phyloP scores from a whole-genome alignment of 2,888 invertebrate species.

The Stegophylla sp. region DNA sequence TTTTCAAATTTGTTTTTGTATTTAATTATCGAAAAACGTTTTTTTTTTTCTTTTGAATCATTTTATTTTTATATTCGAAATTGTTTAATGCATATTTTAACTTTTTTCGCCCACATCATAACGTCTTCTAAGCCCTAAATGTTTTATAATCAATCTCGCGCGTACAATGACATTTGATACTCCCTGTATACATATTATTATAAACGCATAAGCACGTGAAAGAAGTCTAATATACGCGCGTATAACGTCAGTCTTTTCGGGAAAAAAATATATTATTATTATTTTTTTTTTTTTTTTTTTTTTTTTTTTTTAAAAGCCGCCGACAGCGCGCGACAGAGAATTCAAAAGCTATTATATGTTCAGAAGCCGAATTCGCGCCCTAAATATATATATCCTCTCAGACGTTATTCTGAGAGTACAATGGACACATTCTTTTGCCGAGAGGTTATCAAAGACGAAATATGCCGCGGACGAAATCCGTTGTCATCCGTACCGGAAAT shows the following conservation, averaged over 20 bases:
- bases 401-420: constrained; percentile 45
- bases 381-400: constrained; percentile 39
- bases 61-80: too few species aligned
- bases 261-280: constrained; percentile 46
- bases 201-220: constrained; percentile 1
- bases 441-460: constrained; percentile 55
- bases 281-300: too few species aligned
- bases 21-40: too few species aligned
- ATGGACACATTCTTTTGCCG: constrained; percentile 39
- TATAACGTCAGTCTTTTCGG: constrained; percentile 43
- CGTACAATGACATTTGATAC: too few species aligned
- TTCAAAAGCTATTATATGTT: constrained; percentile 55
- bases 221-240: too few species aligned
- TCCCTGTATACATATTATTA: neutral
- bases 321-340: constrained; percentile 25
- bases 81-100: too few species aligned
- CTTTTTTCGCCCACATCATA: too few species aligned
- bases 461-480: constrained; percentile 32
- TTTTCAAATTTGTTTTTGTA: too few species aligned
- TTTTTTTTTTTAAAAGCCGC: constrained; percentile 52
- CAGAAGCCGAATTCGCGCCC: constrained; percentile 44
- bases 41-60: too few species aligned
- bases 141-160: too few species aligned
- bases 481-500: constrained; percentile 10
- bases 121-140: too few species aligned